A percentile compares a stretch with the other conserved stretches of the same genome.
phyloP scores from a whole-genome alignment of 2,113 vertebrate species.

The Falco punctatus region DNA sequence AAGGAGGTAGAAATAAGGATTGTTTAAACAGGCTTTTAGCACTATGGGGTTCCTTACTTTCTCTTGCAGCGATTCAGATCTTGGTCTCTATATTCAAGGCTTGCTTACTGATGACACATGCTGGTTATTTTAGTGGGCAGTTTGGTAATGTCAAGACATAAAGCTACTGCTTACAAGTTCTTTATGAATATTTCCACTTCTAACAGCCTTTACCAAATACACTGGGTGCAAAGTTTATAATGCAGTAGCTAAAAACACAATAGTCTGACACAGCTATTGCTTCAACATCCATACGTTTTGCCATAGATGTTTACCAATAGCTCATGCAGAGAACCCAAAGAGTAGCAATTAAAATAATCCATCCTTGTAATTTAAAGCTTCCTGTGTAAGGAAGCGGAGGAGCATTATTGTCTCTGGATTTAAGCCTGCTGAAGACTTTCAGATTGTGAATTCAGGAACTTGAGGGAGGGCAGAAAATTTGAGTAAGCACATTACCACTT shows the following conservation, averaged over 20 bases:
- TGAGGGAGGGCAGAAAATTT: constrained; percentile 47
- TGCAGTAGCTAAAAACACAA: neutral
- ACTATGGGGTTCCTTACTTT: neutral
- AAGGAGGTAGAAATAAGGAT: neutral
- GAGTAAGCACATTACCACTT: constrained; percentile 41
- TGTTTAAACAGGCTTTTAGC: neutral
- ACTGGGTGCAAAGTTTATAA: neutral
- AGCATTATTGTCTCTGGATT: constrained; percentile 53
- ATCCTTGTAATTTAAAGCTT: constrained; percentile 78
- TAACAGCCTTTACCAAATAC: neutral
- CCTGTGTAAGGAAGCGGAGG: constrained; percentile 70
- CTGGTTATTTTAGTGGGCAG: neutral
- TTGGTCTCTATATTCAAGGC: neutral
- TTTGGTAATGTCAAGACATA: neutral
- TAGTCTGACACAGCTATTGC: neutral
- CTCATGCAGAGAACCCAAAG: constrained; percentile 57
- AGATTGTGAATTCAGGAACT: constrained; percentile 53
- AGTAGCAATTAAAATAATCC: constrained; percentile 74
- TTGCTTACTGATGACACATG: neutral
- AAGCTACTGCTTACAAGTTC: neutral
- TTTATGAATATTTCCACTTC: constrained; percentile 4
- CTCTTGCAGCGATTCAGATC: neutral
- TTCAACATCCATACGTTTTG: neutral
- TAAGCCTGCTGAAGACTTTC: constrained; percentile 40
- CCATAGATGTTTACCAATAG: constrained; percentile 56